Percentiles rank a stretch among this genome's conserved stretches.
Conservation (phyloP, 2,797 vertebrate genomes). For the Sparus aurata region DNA sequence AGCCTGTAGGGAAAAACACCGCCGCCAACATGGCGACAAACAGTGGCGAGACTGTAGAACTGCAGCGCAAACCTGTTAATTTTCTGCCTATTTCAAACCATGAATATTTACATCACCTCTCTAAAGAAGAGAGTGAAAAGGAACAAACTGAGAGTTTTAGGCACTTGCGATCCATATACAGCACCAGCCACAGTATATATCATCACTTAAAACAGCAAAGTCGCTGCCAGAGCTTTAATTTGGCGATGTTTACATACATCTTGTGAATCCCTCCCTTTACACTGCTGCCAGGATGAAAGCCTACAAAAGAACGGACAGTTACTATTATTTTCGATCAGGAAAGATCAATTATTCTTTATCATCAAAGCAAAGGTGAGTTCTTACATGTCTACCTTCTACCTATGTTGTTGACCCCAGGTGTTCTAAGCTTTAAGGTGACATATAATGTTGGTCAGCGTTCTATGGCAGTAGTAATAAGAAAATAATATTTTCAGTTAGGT, state of each 20-base stretch:
- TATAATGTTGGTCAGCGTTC: too few species aligned
- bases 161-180: background rate
- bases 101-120: too few species aligned
- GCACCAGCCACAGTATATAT: background rate
- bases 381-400: too few species aligned
- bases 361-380: background rate
- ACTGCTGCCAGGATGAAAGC: too few species aligned
- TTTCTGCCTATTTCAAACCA: too few species aligned
- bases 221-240: background rate
- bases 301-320: background rate
- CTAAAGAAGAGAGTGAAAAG: too few species aligned
- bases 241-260: background rate
- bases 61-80: background rate
- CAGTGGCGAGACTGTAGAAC: background rate
- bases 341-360: background rate
- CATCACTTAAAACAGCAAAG: background rate
- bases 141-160: too few species aligned
- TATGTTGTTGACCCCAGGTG: too few species aligned
- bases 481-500: too few species aligned
- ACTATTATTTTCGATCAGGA: background rate
- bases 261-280: background rate
- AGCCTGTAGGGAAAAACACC: background rate
- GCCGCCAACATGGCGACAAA: background rate
- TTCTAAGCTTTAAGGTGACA: too few species aligned
- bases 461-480: too few species aligned